Evolutionary conservation across 1,140 invertebrate species (phyloP).

Genomic region (Solenopsis fugax): DNA sequence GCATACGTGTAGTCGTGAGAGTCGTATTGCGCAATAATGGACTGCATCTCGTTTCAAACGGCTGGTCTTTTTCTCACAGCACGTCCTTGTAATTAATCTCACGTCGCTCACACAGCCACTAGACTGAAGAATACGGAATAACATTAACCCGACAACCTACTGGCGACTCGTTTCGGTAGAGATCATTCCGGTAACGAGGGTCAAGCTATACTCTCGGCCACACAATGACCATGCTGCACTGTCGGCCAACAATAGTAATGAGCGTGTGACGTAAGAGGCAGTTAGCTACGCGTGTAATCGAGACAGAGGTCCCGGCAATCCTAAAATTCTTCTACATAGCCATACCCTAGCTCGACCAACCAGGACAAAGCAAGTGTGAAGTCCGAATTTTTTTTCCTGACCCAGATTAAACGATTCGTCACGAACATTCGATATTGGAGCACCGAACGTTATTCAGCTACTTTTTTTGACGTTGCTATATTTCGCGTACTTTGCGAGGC

Average conservation of each 20-base stretch:
- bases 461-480: background rate
- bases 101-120: background rate
- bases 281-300: slow-evolving; percentile 60
- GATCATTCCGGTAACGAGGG: slow-evolving; percentile 67
- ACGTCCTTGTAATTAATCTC: slow-evolving; percentile 59
- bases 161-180: slow-evolving; percentile 60
- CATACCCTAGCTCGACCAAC: background rate
- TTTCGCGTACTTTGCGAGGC: background rate
- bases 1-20: slow-evolving; percentile 32
- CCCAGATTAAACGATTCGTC: slow-evolving; percentile 14
- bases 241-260: slow-evolving; percentile 33
- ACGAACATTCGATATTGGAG: background rate
- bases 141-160: slow-evolving; percentile 51
- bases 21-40: background rate
- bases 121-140: slow-evolving; percentile 3
- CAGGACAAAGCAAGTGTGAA: slow-evolving; percentile 10
- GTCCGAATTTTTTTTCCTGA: background rate
- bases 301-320: slow-evolving; percentile 45
- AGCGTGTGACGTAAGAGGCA: slow-evolving; percentile 65
- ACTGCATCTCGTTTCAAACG: background rate
- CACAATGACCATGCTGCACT: slow-evolving; percentile 53
- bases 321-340: slow-evolving; percentile 26
- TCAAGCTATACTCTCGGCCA: slow-evolving; percentile 67
- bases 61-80: slow-evolving; percentile 28
- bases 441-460: slow-evolving; percentile 6